Evolutionary conservation across 2,113 vertebrate genomes (phyloP).

Genomic region (Cercocebus atys): DNA sequence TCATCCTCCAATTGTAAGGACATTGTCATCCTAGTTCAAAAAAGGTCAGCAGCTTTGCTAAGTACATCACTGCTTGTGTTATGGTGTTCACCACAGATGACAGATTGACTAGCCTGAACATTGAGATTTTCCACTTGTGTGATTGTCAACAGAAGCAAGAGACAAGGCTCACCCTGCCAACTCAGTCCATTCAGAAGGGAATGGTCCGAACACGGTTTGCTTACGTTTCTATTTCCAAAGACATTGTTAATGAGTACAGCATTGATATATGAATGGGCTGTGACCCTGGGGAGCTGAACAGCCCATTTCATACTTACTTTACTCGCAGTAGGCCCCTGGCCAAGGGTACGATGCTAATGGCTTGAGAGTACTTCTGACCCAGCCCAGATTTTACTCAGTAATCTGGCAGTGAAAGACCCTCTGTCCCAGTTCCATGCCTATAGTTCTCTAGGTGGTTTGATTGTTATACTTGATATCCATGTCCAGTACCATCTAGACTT

Average conservation of each 20-base stretch:
- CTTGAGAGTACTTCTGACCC: slow-evolving; percentile 56
- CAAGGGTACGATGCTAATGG: slow-evolving; percentile 24
- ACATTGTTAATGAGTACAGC: neutral
- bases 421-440: slow-evolving; percentile 32
- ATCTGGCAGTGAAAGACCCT: slow-evolving; percentile 37
- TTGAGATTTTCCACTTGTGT: neutral
- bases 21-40: slow-evolving; percentile 8
- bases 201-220: neutral
- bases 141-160: neutral
- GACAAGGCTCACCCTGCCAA: neutral
- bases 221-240: slow-evolving; percentile 28
- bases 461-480: slow-evolving; percentile 46
- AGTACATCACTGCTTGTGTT: slow-evolving; percentile 15
- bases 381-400: slow-evolving; percentile 67
- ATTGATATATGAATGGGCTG: neutral
- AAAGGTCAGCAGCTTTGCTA: slow-evolving; percentile 47
- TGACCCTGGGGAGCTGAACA: neutral
- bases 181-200: neutral
- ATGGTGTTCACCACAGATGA: neutral
- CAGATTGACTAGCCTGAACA: slow-evolving; percentile 20
- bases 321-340: slow-evolving; percentile 3
- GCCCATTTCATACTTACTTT: slow-evolving; percentile 49
- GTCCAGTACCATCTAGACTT: neutral
- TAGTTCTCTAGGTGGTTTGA: slow-evolving; percentile 63
- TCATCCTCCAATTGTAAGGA: neutral